Base-by-base conservation (phyloP, 2,888 invertebrate genomes). In the Sabellastarte sp. region DNA sequence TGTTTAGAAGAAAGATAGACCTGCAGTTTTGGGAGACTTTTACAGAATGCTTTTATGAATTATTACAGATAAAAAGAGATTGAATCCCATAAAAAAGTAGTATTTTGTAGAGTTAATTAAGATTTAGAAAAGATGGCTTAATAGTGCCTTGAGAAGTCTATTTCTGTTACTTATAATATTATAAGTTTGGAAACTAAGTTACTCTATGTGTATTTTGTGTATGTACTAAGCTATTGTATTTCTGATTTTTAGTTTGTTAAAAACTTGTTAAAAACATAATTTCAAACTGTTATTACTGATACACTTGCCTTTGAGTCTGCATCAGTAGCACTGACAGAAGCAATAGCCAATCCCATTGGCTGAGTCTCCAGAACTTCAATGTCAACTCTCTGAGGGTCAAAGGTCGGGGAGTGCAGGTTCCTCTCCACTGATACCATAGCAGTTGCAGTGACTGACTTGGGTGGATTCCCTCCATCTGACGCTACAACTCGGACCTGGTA, bases 401-500 rank as follows among this genome's bases (percentile, higher is more conserved):
- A 69, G 10, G 28, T 41, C 32, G 71, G 71, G 3, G 67, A 50
- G 57, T 57, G 64, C 55, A 71, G 64, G 57, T 71, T 71, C n/a
- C 71, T 60, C 10, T 58, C 26, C 15, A 70, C 64, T 10, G 57
- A 69, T 15, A 81, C 73, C 31, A 69, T 65, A 0, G 78, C 75
- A 3, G 74, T 73, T 10, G 76, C 73, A 5, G 76, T 76, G 10
- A 76, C 70, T 1, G 71, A 62, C 64, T 70, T 66, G n/a, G 76
- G 68, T n/a, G 68, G 69, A 1, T 65, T 56, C 26, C 75, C 75
- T n/a, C 78, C 76, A 63, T 81, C 81, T 29, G 33, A 58, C 3
- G 75, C 80, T 28, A 72, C 57, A 4, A 80, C 73, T 51, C 67
- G 69, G 31, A 80, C 63, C 79, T 80, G 72, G 5, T 74, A 29